Evolutionary conservation across 2,113 vertebrate species (phyloP), one percentile per base, ranked within the genome.

Genomic region (Coregonus clupeaformis): DNA sequence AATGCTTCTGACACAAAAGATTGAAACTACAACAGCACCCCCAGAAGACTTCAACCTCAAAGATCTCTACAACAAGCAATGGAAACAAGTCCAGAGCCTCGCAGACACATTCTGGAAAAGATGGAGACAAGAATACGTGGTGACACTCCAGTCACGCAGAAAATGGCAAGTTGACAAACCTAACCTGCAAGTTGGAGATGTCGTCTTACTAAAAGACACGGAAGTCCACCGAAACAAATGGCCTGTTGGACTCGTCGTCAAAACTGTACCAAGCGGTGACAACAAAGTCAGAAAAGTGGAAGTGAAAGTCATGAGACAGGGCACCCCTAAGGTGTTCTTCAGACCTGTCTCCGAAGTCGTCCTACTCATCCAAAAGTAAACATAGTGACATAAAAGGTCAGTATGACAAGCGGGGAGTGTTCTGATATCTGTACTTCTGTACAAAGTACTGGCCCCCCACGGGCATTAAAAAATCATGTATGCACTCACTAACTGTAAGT

Each of bases 21-120:
- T 36, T 36, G 32, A 36, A 36, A 36, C 32, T 36, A 36, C 6
- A 36, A 36, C 32, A 36, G 6, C 32, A 36, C 6, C 6, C 32
- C 62, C 68, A 71, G 11, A 74, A 75, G 11, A 66, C 11, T 9
- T 67, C 4, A 32, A 29, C 1, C 18, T 60, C 20, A 64, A 42
- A 27, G 72, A 70, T 22, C 42, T 74, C 14, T 70, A 55, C 24
- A 4, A 5, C 1, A 52, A 13, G 16, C 72, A 70, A 29, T 74
- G 60, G 77, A 29, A 6, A 18, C 30, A 45, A 29, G 72, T 79
- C 18, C 72, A 79, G 6, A 5, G 29, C 22, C 68, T 79, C 1
- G 72, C 72, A 2, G 30, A 67, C 27, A 47, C 60, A 7, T 79
- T 75, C 22, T 79, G 68, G 49, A 55, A 32, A 4, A 6, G 45